Evolutionary conservation across 2,888 invertebrate species (phyloP), one percentile per base, ranked within the genome.

Genomic region (Acanthosepion esculentum): DNA sequence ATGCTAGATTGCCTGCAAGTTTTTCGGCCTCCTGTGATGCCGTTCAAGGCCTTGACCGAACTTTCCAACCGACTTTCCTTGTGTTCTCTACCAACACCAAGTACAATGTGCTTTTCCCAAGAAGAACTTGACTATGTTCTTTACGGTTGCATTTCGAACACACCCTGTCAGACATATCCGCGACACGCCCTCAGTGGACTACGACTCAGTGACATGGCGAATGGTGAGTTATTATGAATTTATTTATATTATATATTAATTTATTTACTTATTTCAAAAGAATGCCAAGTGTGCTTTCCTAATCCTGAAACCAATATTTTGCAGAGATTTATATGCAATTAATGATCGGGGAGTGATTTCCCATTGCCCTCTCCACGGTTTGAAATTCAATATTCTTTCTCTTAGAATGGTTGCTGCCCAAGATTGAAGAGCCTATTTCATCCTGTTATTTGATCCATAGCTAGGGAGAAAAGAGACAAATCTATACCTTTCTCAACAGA

Each of bases 101-200:
- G 95, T 15, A 94, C 95, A 18, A 95, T 95, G 94, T 96, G 95
- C 94, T 96, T 96, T 94, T 95, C 95, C 12, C 95, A 96, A 48
- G 96, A 96, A 59, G 96, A 96, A 94, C 95, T 97, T 0, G 96
- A 97, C 94, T 96, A 96, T 59, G 96, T 96, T 20, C 95, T 97
- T 33, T 97, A 96, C 94, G 97, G 97, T 7, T 96, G 96, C 94
- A 95, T 96, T 15, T 92, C 96, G 50, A 95, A 95, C 33, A 78
- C 94, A 10, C 95, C 95, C 4, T 94, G 95, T n/a, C 94, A 95
- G 64, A 95, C 95, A 50, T 95, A 94, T 23, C 94, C 96, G 18
- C 95, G 95, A n/a, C 96, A 96, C 94, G 96, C 96, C 4, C 95
- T 97, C 26, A 96, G 96, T 94, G 96, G 97, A 5, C 95, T 97